phyloP scores from a whole-genome alignment of 2,113 vertebrate genomes.

The Daubentonia madagascariensis region DNA sequence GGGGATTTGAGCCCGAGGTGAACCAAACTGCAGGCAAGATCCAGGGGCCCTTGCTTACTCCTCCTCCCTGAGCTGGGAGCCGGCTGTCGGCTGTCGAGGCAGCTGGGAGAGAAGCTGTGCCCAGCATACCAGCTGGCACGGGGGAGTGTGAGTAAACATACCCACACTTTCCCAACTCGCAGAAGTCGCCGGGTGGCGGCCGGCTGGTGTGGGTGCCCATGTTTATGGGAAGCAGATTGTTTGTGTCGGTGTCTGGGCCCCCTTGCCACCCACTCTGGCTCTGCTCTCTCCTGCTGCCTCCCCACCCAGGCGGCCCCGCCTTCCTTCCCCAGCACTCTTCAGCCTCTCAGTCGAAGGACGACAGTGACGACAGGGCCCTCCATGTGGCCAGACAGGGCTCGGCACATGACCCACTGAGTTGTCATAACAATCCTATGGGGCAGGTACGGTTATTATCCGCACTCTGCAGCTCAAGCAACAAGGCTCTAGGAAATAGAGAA shows the following conservation, averaged over 20 bases:
- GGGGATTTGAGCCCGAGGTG: neutral
- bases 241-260: constrained; percentile 52
- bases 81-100: constrained; percentile 70
- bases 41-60: constrained; percentile 13
- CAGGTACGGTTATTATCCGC: no score
- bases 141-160: constrained; percentile 77
- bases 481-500: neutral
- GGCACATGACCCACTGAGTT: fast-evolving
- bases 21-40: constrained; percentile 41
- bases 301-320: constrained; percentile 28
- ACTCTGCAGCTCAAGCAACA: neutral
- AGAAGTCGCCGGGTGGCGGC: constrained; percentile 63
- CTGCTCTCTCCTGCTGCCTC: constrained; percentile 60
- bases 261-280: constrained; percentile 72
- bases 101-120: constrained; percentile 78
- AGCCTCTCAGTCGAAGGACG: neutral
- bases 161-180: constrained; percentile 53
- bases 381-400: neutral
- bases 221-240: constrained; percentile 75
- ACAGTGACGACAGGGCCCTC: neutral
- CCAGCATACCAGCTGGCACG: constrained; percentile 76
- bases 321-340: constrained; percentile 25
- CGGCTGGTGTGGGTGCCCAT: constrained; percentile 70
- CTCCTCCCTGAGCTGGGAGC: constrained; percentile 55
- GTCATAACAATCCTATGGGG: neutral